Evolutionary conservation across 2,113 vertebrate genomes (phyloP).

Genomic region (Lamprotornis superbus): DNA sequence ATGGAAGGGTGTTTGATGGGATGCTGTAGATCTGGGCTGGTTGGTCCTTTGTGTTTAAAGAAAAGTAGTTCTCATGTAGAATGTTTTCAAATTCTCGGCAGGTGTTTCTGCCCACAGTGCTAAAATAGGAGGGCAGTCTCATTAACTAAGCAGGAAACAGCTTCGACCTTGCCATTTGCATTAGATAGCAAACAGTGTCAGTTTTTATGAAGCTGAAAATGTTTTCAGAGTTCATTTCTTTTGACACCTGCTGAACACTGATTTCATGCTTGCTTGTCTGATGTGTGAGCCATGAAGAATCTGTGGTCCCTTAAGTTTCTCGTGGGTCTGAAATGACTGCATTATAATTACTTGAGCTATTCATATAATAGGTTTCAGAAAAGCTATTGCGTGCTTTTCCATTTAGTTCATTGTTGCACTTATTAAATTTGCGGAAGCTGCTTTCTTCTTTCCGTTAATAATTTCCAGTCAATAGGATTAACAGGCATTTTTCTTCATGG

Average conservation of each 20-base stretch:
- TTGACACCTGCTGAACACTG: constrained; percentile 18
- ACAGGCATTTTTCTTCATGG: constrained; percentile 1
- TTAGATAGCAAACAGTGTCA: neutral
- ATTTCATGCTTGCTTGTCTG: constrained; percentile 38
- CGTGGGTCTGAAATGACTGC: neutral
- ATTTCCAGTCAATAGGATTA: constrained; percentile 52
- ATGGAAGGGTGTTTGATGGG: neutral
- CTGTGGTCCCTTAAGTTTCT: constrained; percentile 17
- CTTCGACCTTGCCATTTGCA: neutral
- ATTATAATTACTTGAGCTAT: constrained; percentile 29
- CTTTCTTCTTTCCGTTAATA: neutral
- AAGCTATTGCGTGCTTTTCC: neutral
- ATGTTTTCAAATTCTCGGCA: neutral
- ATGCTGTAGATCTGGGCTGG: neutral
- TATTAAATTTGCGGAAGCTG: neutral
- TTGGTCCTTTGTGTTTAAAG: fast-evolving
- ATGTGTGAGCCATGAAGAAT: constrained; percentile 3
- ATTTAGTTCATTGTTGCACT: constrained; percentile 11
- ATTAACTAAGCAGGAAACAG: neutral
- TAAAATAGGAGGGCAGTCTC: neutral
- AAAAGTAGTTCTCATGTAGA: neutral
- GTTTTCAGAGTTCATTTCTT: constrained; percentile 11
- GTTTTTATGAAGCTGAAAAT: neutral
- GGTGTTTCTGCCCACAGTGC: neutral
- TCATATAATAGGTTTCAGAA: constrained; percentile 36